phyloP scores from a whole-genome alignment of 2,888 invertebrate genomes.

The Xanthia icteritia region DNA sequence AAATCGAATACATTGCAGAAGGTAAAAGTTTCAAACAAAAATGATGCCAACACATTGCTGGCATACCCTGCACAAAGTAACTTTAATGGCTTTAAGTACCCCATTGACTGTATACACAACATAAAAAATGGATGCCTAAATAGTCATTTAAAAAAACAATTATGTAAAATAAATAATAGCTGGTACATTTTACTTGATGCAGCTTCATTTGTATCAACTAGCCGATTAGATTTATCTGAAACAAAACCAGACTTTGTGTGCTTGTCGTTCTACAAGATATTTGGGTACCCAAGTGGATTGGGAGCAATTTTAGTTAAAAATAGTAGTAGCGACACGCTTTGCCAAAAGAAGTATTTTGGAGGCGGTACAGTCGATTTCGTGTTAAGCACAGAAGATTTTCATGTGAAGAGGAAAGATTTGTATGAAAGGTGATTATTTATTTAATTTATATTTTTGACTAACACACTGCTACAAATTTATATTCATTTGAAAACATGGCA shows the following conservation, averaged over 20 bases:
- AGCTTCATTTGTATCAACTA: constrained; percentile 95
- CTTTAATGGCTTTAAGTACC: constrained; percentile 98
- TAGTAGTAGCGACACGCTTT: constrained; percentile 90
- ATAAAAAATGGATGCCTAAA: constrained; percentile 91
- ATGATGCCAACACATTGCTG: constrained; percentile 90
- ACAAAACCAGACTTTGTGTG: constrained; percentile 96
- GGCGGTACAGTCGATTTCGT: constrained; percentile 98
- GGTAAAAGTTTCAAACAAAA: constrained; percentile 67
- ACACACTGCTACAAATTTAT: not conserved
- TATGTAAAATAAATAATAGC: constrained; percentile 83
- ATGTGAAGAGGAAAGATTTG: constrained; percentile 92
- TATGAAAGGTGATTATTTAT: constrained; percentile 92
- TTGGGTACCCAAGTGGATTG: constrained; percentile 98
- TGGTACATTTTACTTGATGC: constrained; percentile 96
- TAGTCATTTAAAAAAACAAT: constrained; percentile 78
- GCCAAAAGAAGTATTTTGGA: constrained; percentile 95
- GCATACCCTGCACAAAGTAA: constrained; percentile 98
- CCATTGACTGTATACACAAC: constrained; percentile 92
- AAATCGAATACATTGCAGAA: constrained; percentile 57
- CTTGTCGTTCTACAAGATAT: constrained; percentile 99
- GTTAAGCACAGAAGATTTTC: constrained; percentile 92
- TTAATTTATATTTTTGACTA: not conserved
- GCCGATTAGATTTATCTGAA: constrained; percentile 93
- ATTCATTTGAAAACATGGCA: not conserved
- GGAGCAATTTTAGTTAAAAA: constrained; percentile 96